phyloP scores from a whole-genome alignment of 1,140 invertebrate genomes.

The Scaptomyza montana region DNA sequence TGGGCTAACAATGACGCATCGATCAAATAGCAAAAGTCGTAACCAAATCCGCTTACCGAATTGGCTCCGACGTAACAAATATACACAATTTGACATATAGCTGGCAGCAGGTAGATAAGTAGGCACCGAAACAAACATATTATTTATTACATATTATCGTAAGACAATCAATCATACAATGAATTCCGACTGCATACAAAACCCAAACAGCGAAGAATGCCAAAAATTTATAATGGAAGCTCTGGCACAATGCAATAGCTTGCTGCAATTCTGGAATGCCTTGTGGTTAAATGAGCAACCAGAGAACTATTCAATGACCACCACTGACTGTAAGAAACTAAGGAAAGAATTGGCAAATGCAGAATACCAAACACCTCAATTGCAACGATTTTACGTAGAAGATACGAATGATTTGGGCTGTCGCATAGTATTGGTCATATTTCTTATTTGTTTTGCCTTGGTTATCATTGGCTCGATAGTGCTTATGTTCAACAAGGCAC shows the following conservation, averaged over 20 bases:
- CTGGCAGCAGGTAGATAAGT: background rate
- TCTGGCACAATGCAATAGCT: slow-evolving; percentile 41
- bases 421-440: slow-evolving; percentile 6
- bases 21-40: background rate
- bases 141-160: background rate
- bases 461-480: slow-evolving; percentile 15
- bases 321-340: slow-evolving; percentile 53
- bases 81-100: slow-evolving; percentile 15
- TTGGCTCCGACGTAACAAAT: slow-evolving; percentile 25
- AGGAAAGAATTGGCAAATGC: slow-evolving; percentile 32
- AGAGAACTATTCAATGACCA: slow-evolving; percentile 33
- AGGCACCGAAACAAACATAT: slow-evolving; percentile 2
- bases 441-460: background rate
- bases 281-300: slow-evolving; percentile 53
- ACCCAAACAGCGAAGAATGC: slow-evolving; percentile 45
- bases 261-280: slow-evolving; percentile 50
- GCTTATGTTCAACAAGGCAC: slow-evolving; percentile 17
- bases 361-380: background rate
- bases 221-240: slow-evolving; percentile 52
- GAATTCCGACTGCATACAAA: slow-evolving; percentile 56
- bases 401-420: background rate
- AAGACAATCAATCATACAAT: slow-evolving; percentile 16
- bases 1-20: background rate
- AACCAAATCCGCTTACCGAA: slow-evolving; percentile 38
- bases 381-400: background rate